A percentile compares a stretch with the other conserved stretches of the same genome.
Conservation (phyloP, 2,797 vertebrate species). For the Ispidina picta region DNA sequence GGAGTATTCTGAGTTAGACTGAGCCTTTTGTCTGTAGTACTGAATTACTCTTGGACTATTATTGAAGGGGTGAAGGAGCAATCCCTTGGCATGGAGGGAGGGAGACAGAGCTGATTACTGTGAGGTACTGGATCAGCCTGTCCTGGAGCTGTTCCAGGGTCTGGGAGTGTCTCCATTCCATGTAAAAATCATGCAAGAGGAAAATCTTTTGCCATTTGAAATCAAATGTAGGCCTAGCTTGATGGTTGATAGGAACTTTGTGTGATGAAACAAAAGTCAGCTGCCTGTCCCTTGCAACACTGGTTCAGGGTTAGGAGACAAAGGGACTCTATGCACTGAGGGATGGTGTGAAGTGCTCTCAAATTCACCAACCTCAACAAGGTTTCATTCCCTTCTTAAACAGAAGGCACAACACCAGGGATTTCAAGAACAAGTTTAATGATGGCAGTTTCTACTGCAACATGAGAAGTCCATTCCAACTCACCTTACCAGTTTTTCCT, state of each 20-base stretch:
- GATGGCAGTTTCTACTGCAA: conserved; percentile 48
- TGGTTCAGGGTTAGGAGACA: not conserved
- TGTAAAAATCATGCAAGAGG: not conserved
- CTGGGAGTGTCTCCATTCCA: not conserved
- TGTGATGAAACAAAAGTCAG: not conserved
- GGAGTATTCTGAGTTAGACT: not conserved
- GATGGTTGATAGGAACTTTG: not conserved
- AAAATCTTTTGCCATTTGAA: not conserved
- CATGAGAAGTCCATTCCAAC: conserved; percentile 16
- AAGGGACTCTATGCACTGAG: not conserved
- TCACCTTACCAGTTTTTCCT: not conserved
- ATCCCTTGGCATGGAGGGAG: rapidly evolving
- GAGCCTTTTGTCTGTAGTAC: not conserved
- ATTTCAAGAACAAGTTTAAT: conserved; percentile 71
- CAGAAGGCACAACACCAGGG: not conserved
- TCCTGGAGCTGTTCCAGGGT: not conserved
- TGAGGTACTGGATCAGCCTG: not conserved
- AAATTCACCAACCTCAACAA: not conserved
- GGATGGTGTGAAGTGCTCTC: not conserved
- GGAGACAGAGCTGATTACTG: not conserved
- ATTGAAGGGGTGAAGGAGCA: not conserved
- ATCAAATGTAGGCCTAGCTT: not conserved
- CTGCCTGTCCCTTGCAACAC: not conserved
- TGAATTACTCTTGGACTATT: not conserved
- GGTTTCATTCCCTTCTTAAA: not conserved